Evolutionary conservation across 2,888 invertebrate genomes (phyloP).

Genomic region (Caenorhabditis japonica): DNA sequence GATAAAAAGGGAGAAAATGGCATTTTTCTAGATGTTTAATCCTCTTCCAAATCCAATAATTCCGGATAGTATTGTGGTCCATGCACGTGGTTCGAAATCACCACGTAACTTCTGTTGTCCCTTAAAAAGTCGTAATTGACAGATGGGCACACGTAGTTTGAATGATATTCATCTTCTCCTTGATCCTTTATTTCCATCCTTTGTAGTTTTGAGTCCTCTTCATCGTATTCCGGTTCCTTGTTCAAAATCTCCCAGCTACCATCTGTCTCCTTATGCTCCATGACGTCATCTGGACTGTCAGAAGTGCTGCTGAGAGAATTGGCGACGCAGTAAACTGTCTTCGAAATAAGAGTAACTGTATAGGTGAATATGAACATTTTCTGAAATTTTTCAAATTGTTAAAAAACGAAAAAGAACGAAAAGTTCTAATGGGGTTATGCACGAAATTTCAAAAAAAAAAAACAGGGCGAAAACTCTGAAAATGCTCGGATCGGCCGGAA

Average conservation of each 20-base stretch:
- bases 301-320: neutral
- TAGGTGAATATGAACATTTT: neutral
- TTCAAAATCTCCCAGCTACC: neutral
- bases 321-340: too few species aligned
- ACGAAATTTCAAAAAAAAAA: neutral
- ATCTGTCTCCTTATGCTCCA: too few species aligned
- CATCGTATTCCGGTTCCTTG: neutral
- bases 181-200: neutral
- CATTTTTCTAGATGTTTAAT: neutral
- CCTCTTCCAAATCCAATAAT: slow-evolving; percentile 1
- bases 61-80: too few species aligned
- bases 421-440: too few species aligned
- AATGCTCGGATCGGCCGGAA: too few species aligned
- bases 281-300: neutral
- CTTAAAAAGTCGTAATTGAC: slow-evolving; percentile 15
- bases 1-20: neutral
- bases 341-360: neutral
- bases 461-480: too few species aligned
- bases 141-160: slow-evolving; percentile 2
- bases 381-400: neutral
- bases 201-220: neutral
- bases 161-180: neutral
- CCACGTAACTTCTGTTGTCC: neutral
- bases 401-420: neutral
- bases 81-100: neutral